Evolutionary conservation across 2,113 vertebrate genomes (phyloP).

Genomic region (Triplophysa siluroides): DNA sequence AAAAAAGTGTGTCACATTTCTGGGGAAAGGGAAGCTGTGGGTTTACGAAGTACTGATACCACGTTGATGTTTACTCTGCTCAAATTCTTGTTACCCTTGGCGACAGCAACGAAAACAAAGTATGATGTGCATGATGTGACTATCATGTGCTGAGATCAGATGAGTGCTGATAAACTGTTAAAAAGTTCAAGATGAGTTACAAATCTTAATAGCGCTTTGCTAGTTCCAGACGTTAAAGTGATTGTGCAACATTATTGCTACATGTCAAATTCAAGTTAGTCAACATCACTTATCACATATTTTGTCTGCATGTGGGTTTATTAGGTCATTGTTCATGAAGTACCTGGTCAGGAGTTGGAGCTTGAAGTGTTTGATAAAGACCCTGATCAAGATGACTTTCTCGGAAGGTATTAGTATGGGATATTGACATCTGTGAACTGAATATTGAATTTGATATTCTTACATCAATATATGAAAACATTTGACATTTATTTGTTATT

Average conservation of each 20-base stretch:
- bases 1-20: background rate
- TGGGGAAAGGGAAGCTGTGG: conserved; percentile 54
- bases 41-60: background rate
- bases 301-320: conserved; percentile 61
- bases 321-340: conserved; percentile 93
- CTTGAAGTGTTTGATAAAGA: conserved; percentile 95
- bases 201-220: background rate
- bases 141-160: conserved; percentile 48
- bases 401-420: conserved; percentile 81
- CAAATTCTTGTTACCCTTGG: background rate
- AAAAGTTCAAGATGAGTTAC: background rate
- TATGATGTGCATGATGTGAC: conserved; percentile 36
- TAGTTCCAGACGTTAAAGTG: background rate
- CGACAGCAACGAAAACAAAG: background rate
- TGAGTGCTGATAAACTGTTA: conserved; percentile 7
- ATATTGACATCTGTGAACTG: background rate
- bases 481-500: too few relatives aligned
- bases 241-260: background rate
- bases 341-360: conserved; percentile 93
- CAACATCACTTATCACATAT: background rate
- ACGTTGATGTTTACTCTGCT: conserved; percentile 2
- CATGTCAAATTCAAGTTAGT: background rate
- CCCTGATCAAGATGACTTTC: conserved; percentile 93
- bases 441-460: background rate
- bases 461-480: background rate